Percentiles rank a stretch among this genome's conserved stretches.
Evolutionary conservation across 2,797 vertebrate species (phyloP).

Genomic region (Luscinia megarhynchos): DNA sequence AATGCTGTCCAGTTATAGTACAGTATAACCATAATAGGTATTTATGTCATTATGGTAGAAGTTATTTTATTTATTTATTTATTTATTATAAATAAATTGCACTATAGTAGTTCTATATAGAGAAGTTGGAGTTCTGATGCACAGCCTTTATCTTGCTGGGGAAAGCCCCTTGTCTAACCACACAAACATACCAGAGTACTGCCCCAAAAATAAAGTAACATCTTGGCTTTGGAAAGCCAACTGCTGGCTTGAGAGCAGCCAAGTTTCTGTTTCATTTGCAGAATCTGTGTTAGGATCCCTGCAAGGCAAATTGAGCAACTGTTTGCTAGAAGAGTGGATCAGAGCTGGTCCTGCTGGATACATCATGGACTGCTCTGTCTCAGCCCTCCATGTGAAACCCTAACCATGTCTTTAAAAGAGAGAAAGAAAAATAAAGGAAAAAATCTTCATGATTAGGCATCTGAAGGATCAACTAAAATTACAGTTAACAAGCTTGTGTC

Average conservation of each 20-base stretch:
- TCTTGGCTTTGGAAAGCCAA: background rate
- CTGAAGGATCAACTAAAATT: constrained; percentile 37
- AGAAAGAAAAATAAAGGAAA: background rate
- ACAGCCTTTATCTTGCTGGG: background rate
- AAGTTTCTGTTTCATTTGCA: background rate
- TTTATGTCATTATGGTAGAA: background rate
- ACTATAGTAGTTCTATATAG: background rate
- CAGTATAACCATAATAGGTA: background rate
- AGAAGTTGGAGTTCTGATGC: background rate
- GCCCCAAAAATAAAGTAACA: background rate
- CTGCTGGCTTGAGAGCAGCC: background rate
- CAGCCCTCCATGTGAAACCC: background rate
- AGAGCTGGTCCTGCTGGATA: background rate
- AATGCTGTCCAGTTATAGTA: background rate
- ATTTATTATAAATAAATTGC: background rate
- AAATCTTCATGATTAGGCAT: constrained; percentile 29
- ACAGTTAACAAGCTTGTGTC: constrained; percentile 46
- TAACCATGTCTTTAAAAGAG: background rate
- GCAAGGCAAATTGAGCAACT: background rate
- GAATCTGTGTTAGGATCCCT: background rate
- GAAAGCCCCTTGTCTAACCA: background rate
- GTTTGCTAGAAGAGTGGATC: background rate
- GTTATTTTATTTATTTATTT: background rate
- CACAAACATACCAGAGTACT: background rate
- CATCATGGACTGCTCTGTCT: background rate